A percentile compares a stretch with the other conserved stretches of the same genome.
These are phyloP conservation scores for Dryobota labecula DNA, from an alignment of 2,888 invertebrate species.

Conservation along the genomic window DNA sequence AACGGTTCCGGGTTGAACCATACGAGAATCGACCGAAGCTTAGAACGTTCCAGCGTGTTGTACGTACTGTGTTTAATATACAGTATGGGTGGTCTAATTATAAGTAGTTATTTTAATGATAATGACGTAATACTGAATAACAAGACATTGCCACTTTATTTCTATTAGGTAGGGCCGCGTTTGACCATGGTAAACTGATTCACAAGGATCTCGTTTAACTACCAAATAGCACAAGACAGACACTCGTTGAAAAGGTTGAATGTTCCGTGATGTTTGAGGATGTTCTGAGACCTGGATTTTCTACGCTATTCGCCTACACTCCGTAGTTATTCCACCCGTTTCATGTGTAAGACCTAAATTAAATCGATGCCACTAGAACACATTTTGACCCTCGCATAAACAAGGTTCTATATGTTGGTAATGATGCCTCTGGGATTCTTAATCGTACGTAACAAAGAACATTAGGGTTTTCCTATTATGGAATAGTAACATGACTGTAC, in stretches of 20 bases:
- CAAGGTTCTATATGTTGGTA: constrained; percentile 16
- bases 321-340: no score
- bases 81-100: neutral
- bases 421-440: constrained; percentile 25
- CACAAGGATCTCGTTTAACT: neutral
- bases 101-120: neutral
- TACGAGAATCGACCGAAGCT: no score
- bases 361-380: constrained; percentile 12
- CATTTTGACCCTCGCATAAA: constrained; percentile 22
- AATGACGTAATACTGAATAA: neutral
- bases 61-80: neutral
- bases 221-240: neutral
- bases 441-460: constrained; percentile 13
- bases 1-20: no score
- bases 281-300: neutral
- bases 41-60: no score
- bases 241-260: neutral
- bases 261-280: neutral
- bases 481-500: neutral
- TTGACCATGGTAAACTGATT: neutral
- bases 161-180: no score
- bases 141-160: neutral
- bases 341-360: no score
- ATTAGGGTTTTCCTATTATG: constrained; percentile 8
- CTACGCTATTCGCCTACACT: neutral